Conservation (phyloP, 2,113 vertebrate genomes). For the Microcebus jonahi region DNA sequence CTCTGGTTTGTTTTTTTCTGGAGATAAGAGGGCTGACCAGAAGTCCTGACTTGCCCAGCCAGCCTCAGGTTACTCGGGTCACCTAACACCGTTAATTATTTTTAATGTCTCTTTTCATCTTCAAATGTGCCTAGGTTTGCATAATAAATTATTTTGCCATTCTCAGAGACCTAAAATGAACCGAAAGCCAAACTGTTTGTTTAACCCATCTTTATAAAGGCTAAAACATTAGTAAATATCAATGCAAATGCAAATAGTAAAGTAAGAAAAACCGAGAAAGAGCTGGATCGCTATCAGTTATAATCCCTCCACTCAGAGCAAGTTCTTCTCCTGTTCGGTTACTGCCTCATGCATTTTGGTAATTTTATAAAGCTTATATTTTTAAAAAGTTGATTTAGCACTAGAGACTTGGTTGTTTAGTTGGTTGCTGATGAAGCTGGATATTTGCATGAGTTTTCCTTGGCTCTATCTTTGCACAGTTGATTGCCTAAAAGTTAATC, state of each 20-base stretch:
- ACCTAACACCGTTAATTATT: background rate
- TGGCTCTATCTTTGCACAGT: background rate
- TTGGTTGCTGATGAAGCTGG: background rate
- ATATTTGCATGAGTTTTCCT: slow-evolving; percentile 27
- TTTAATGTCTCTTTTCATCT: slow-evolving; percentile 53
- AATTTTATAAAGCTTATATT: slow-evolving; percentile 31
- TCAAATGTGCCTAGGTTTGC: slow-evolving; percentile 7
- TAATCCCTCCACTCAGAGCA: background rate
- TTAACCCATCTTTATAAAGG: slow-evolving; percentile 23
- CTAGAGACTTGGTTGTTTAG: background rate
- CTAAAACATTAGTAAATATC: background rate
- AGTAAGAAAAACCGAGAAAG: background rate
- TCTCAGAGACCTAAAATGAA: slow-evolving; percentile 46
- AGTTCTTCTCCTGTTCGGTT: background rate
- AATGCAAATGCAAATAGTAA: slow-evolving; percentile 47
- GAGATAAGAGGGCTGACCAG: background rate
- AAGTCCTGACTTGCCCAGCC: background rate
- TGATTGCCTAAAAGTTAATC: background rate
- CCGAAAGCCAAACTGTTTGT: slow-evolving; percentile 2
- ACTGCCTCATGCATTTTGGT: background rate
- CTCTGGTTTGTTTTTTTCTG: background rate
- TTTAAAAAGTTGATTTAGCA: background rate
- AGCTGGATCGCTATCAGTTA: background rate
- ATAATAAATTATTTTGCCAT: slow-evolving; percentile 19
- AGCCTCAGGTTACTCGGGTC: background rate